Conservation (phyloP, 2,797 vertebrate genomes). For the Mallotus villosus region DNA sequence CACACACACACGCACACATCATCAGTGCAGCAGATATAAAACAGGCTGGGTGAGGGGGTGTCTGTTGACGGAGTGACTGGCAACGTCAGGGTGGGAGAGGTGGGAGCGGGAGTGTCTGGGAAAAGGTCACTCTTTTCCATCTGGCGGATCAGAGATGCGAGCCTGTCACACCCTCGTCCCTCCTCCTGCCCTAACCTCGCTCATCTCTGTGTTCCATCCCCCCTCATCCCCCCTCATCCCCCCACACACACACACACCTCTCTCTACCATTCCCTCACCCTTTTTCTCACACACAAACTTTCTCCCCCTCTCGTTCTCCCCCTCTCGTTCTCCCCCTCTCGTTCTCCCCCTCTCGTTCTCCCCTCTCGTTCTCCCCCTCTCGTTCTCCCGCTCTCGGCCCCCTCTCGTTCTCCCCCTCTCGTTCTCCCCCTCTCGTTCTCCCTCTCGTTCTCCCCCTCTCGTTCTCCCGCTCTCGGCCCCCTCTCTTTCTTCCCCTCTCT, state of each 20-base stretch:
- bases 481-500: not conserved
- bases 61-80: no score
- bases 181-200: no score
- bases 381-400: not conserved
- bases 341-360: not conserved
- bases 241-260: not conserved
- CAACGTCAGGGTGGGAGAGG: no score
- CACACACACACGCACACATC: no score
- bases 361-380: not conserved
- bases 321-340: not conserved
- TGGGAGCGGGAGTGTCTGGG: no score
- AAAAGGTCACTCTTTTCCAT: no score
- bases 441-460: not conserved
- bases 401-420: not conserved
- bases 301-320: not conserved
- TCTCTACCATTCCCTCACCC: not conserved
- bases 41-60: no score
- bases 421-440: not conserved
- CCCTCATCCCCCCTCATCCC: no score
- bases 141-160: no score
- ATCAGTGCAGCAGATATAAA: no score
- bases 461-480: not conserved
- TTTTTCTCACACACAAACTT: no score
- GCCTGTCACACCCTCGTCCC: no score
- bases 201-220: conserved; percentile 20